Conservation (phyloP, 2,113 vertebrate genomes). For the Microtus pennsylvanicus region DNA sequence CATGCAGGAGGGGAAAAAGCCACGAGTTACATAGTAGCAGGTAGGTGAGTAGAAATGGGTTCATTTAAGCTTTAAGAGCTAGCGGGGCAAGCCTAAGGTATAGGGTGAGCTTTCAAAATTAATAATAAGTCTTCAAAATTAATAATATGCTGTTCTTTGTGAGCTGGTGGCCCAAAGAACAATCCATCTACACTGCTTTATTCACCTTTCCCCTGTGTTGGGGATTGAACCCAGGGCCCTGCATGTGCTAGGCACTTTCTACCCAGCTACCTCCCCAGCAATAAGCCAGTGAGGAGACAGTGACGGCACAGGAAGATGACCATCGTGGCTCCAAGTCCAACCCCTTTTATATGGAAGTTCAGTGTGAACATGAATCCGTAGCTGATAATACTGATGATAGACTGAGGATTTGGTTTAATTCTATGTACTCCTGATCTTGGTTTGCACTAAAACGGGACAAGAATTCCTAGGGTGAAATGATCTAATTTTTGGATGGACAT, state of each 20-base stretch:
- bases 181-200: neutral
- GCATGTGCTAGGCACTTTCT: neutral
- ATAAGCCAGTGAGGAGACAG: neutral
- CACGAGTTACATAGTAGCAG: neutral
- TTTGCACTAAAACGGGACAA: neutral
- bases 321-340: neutral
- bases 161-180: neutral
- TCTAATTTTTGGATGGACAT: neutral
- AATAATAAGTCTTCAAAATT: neutral
- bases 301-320: neutral
- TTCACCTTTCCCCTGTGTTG: no score
- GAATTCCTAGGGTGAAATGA: neutral
- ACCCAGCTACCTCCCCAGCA: neutral
- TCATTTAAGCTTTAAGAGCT: neutral
- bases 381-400: neutral
- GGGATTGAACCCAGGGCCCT: neutral
- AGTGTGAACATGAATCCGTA: neutral
- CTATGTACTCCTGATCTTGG: neutral
- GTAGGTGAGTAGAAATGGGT: neutral
- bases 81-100: neutral
- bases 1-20: neutral
- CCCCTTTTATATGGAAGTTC: neutral
- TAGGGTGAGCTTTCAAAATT: neutral
- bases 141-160: neutral
- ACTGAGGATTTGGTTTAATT: constrained; percentile 29